Evolutionary conservation across 2,888 invertebrate genomes (phyloP).

Genomic region (Xanthorhoe designata): DNA sequence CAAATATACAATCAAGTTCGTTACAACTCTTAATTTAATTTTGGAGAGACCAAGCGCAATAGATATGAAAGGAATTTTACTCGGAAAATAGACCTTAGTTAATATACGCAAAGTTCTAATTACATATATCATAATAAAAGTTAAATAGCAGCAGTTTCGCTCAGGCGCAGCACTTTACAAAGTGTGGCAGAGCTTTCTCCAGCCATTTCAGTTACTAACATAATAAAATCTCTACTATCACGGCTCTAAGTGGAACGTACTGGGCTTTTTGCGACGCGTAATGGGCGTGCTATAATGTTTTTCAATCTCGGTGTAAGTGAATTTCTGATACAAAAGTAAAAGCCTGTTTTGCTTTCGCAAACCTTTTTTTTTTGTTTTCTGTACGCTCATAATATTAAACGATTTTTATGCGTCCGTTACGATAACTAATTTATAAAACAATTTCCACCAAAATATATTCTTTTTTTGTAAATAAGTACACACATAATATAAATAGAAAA

Average conservation of each 20-base stretch:
- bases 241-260: conserved; percentile 28
- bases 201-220: conserved; percentile 29
- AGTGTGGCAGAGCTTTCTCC: conserved; percentile 26
- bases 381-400: background rate
- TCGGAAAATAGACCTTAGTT: background rate
- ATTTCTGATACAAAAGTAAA: conserved; percentile 21
- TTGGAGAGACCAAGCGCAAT: background rate
- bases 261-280: conserved; percentile 29
- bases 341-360: conserved; percentile 1
- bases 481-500: no score
- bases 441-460: no score
- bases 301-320: conserved; percentile 24
- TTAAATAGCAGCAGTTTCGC: conserved; percentile 23
- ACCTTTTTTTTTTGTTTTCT: conserved; percentile 1
- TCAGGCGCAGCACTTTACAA: conserved; percentile 24
- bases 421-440: no score
- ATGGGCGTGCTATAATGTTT: conserved; percentile 30
- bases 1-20: no score
- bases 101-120: conserved; percentile 3
- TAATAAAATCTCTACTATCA: conserved; percentile 35
- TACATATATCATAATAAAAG: conserved; percentile 22
- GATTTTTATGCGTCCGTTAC: background rate
- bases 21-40: no score
- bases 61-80: background rate
- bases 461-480: no score